phyloP scores from a whole-genome alignment of 2,888 invertebrate genomes.

The Cabera pusaria region DNA sequence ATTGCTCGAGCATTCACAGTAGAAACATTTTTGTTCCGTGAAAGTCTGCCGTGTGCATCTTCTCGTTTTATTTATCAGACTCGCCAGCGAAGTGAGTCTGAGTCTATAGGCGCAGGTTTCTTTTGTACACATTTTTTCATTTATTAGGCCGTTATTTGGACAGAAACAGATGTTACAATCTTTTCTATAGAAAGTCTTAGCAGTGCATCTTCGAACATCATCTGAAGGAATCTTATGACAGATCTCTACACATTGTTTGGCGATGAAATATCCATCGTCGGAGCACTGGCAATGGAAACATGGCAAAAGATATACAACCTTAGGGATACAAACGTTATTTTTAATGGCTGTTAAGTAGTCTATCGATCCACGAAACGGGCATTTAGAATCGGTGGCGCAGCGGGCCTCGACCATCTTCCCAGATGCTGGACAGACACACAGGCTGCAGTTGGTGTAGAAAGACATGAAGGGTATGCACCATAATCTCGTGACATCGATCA shows the following conservation, averaged over 20 bases:
- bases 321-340: slow-evolving; percentile 60
- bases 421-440: slow-evolving; percentile 66
- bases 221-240: slow-evolving; percentile 41
- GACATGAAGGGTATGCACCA: slow-evolving; percentile 63
- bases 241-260: slow-evolving; percentile 59
- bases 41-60: slow-evolving; percentile 54
- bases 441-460: slow-evolving; percentile 65
- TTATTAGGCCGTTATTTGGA: slow-evolving; percentile 48
- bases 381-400: slow-evolving; percentile 64
- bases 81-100: slow-evolving; percentile 30
- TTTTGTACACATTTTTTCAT: slow-evolving; percentile 50
- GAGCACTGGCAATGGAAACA: slow-evolving; percentile 68
- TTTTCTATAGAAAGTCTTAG: slow-evolving; percentile 55
- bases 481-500: slow-evolving; percentile 15
- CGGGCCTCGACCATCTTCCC: slow-evolving; percentile 56
- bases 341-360: slow-evolving; percentile 35
- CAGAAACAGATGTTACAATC: slow-evolving; percentile 65
- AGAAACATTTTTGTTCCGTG: slow-evolving; percentile 57
- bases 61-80: slow-evolving; percentile 36
- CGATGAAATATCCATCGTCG: slow-evolving; percentile 54
- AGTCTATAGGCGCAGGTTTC: slow-evolving; percentile 37
- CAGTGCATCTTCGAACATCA: slow-evolving; percentile 46
- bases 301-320: slow-evolving; percentile 65
- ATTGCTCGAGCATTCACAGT: slow-evolving; percentile 58
- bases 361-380: slow-evolving; percentile 38